Base-by-base conservation (phyloP, 2,113 vertebrate species). In the Ceuthmochares aereus region DNA sequence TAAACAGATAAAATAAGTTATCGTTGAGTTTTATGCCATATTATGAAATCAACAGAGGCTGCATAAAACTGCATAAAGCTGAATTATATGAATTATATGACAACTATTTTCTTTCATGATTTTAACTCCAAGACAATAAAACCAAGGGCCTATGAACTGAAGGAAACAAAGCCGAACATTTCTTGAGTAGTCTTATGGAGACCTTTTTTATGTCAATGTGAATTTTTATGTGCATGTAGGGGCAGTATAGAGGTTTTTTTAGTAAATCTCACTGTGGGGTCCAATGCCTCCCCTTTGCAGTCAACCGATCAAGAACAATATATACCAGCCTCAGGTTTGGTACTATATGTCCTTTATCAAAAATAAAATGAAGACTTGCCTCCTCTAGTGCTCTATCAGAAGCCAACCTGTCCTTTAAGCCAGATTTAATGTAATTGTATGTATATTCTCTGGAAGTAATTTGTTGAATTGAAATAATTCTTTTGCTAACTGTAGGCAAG, bases 401-500 rank as follows among this genome's bases (percentile, higher is more conserved):
- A 90, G 80, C 18, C 14, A 80, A 47, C 2, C 2, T 59, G 26
- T 76, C 26, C 18, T 91, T 76, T 85, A 77, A 87, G 52, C 16
- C 29, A 55, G 15, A 29, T 73, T 84, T 58, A 62, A 26, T 49
- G 8, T 66, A 80, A 58, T 58, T 83, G 13, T 22, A 32, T 30
- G 16, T 66, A 32, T 82, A 51, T 76, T 79, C 22, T 63, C 42
- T 36, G 20, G 45, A 68, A 73, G 40, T 7, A 82, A 54, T 83
- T 56, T 66, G 34, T 22, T 68, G 26, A 89, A 49, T 27, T 87
- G 32, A 87, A 67, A 54, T 68, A 92, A 89, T 92, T 84, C n/a
- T 84, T 87, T 67, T 69, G 79, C 45, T 85, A 89, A 87, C 63
- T 86, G 19, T 59, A 74, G 25, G 42, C 58, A 94, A 95, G 55